Evolutionary conservation across 2,888 invertebrate genomes (phyloP), one percentile per base, ranked within the genome.

Genomic region (Capitulum mitella): DNA sequence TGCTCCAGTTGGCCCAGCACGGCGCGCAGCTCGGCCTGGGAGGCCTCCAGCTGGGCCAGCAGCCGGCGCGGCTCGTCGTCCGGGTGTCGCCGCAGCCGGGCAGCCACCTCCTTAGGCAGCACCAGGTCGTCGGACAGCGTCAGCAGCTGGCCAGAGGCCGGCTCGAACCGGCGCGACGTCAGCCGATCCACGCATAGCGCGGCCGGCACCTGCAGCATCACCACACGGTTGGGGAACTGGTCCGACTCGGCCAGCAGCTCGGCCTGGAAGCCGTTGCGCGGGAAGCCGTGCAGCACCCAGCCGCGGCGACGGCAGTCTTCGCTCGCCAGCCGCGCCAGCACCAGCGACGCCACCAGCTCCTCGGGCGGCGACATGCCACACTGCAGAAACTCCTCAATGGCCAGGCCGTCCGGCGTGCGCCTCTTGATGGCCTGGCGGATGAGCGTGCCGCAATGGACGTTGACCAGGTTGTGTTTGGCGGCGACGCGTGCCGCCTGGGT

Each of bases 201-300:
- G 1, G 6, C 29, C 58, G 58, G 58, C 58, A 58, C 58, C n/a
- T 58, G 10, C n/a, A 58, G 58, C n/a, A 29, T 12, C 10, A 58
- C n/a, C 12, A 29, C 14, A 29, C 58, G 58, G 58, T 58, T 58
- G n/a, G 58, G 58, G 29, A 58, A 58, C n/a, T 12, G 1, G 29
- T 58, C 58, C 29, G 58, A n/a, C n/a, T 58, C 58, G 58, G n/a
- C 12, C n/a, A 58, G 29, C 5, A n/a, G n/a, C 12, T 58, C 58
- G 0, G 58, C 58, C 29, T 58, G 58, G 8, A 29, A 26, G 58
- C 29, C 12, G 58, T n/a, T n/a, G n/a, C 58, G 58, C 3, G 58
- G 58, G 58, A n/a, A 58, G n/a, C 58, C 58, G 29, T 29, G n/a
- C n/a, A 58, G 58, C 8, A 58, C 58, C 58, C 58, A 58, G 58